Evolutionary conservation across 2,113 vertebrate species (phyloP), one percentile per base, ranked within the genome.

Genomic region (Zapus hudsonius): DNA sequence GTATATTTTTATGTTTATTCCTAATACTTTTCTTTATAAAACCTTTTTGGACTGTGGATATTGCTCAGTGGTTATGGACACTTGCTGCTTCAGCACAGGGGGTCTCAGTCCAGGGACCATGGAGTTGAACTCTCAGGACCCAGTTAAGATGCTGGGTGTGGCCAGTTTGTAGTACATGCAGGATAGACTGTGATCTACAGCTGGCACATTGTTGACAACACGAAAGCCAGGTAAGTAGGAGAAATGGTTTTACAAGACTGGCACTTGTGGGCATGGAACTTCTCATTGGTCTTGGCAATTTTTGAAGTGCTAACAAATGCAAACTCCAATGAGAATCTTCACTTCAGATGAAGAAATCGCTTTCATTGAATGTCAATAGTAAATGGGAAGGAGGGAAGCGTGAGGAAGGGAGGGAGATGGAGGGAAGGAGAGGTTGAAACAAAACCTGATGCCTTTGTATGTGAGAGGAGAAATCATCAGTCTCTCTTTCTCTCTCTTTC

Each of bases 1-100:
- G 94, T 97, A 96, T 88, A 63, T 96, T 96, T 97, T 96, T 84
- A 95, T 57, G 97, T 97, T 96, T 96, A n/a, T 72, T 36, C 76
- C 91, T 84, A 88, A 78, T 86, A 79, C 75, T 96, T 69, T 93
- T 88, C 92, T 73, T 95, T 80, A 8, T 57, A 12, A 52, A 52
- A 52, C 52, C 52, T 52, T 52, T 52, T 52, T 10, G 52, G 52
- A 15, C 52, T 52, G 52, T 52, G 52, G 2, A 52, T 52, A 52
- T 52, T 52, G 11, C 52, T 52, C 12, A 52, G 52, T 52, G 52
- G 52, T 52, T 12, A 52, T 10, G 52, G 16, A 52, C 16, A 15
- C 52, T 52, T 52, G 52, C 52, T 52, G 52, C 52, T 52, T 52
- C 12, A 52, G 52, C 7, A 52, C 16, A 52, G 11, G 7, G 16